Evolutionary conservation across 2,888 invertebrate species (phyloP).

Genomic region (Lamproptera curius): DNA sequence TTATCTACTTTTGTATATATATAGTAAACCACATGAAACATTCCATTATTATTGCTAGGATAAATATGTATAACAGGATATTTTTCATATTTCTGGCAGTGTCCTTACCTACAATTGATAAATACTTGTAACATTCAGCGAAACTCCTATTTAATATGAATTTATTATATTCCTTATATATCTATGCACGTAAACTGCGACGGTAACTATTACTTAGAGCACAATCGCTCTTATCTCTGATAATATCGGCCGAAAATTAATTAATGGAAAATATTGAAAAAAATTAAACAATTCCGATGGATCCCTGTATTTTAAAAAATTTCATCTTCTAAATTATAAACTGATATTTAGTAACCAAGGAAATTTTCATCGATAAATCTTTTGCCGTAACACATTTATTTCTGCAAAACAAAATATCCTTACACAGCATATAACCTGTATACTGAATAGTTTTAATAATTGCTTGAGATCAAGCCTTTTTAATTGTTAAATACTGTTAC

Average conservation of each 20-base stretch:
- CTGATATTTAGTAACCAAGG: no score
- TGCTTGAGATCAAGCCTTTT: no score
- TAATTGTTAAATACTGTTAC: no score
- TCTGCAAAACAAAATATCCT: no score
- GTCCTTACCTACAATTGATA: slow-evolving; percentile 11
- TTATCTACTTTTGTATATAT: slow-evolving; percentile 3
- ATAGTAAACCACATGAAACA: slow-evolving; percentile 7
- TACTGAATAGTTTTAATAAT: no score
- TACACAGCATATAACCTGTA: no score
- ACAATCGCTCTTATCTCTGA: background rate
- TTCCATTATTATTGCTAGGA: slow-evolving; percentile 1
- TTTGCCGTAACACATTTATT: no score
- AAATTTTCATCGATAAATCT: no score
- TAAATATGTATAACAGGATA: background rate
- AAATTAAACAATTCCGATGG: background rate
- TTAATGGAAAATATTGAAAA: background rate
- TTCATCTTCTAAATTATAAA: background rate
- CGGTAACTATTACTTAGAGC: background rate
- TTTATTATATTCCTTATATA: background rate
- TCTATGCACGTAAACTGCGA: background rate
- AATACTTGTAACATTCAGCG: slow-evolving; percentile 16
- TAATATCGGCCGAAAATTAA: background rate
- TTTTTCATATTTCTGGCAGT: slow-evolving; percentile 13
- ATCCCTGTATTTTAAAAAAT: slow-evolving; percentile 13
- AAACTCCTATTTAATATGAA: background rate